These are phyloP conservation scores for Cossypha dichroa DNA, from an alignment of 2,797 vertebrate genomes.

Conservation along the genomic window DNA sequence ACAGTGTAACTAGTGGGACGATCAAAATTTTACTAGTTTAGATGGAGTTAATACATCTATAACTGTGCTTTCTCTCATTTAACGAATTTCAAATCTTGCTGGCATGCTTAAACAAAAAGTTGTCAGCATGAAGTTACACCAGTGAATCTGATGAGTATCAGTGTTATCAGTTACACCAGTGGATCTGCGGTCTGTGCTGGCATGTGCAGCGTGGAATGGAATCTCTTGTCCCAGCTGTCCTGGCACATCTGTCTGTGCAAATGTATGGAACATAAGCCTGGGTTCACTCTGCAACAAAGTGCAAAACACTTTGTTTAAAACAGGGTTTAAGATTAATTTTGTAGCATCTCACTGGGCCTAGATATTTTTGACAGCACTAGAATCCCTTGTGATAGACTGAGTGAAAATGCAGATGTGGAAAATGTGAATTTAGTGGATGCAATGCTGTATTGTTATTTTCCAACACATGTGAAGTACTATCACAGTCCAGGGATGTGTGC, in stretches of 20 bases:
- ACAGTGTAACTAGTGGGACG: neutral
- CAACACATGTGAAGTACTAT: neutral
- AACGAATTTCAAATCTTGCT: neutral
- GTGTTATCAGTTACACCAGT: too few relatives aligned
- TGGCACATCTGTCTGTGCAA: neutral
- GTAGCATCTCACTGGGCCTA: neutral
- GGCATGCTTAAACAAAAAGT: neutral
- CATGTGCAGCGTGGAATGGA: accelerated
- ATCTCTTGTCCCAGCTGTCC: neutral
- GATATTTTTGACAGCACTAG: neutral
- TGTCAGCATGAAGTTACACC: neutral
- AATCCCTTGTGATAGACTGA: neutral
- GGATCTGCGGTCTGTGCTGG: neutral
- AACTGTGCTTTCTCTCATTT: neutral
- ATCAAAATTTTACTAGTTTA: neutral
- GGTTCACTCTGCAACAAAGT: neutral
- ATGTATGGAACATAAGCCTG: neutral
- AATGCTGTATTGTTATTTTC: neutral
- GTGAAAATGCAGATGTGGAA: neutral
- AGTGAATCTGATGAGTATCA: neutral
- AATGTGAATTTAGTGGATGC: neutral
- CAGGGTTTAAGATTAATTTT: neutral
- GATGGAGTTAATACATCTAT: accelerated
- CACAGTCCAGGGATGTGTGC: neutral
- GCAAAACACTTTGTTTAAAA: neutral